Conservation (phyloP, 1,140 invertebrate species). For the Drosophila ercepeae region DNA sequence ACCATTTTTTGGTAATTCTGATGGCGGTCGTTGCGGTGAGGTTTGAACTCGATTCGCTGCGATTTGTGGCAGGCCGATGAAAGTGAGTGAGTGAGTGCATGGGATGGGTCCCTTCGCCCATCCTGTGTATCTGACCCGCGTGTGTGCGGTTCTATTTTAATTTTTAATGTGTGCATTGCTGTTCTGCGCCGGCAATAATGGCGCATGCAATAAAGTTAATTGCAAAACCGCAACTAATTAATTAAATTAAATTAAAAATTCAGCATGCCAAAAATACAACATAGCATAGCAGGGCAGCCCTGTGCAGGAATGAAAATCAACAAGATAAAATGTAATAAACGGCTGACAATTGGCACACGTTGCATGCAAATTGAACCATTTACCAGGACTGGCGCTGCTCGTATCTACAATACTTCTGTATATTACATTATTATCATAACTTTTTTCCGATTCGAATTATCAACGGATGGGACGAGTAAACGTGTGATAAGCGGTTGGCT, state of each 20-base stretch:
- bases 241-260: slow-evolving; percentile 84
- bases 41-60: slow-evolving; percentile 59
- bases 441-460: slow-evolving; percentile 58
- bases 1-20: slow-evolving; percentile 47
- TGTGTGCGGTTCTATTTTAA: slow-evolving; percentile 75
- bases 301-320: slow-evolving; percentile 71
- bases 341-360: slow-evolving; percentile 79
- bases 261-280: slow-evolving; percentile 76
- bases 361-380: slow-evolving; percentile 77
- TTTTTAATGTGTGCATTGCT: slow-evolving; percentile 75
- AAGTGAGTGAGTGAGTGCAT: slow-evolving; percentile 54
- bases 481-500: slow-evolving; percentile 12
- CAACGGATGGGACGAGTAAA: slow-evolving; percentile 8
- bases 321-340: slow-evolving; percentile 82
- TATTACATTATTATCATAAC: slow-evolving; percentile 48
- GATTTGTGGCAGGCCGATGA: slow-evolving; percentile 41
- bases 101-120: neutral
- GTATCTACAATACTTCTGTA: slow-evolving; percentile 15
- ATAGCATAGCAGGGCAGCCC: slow-evolving; percentile 2
- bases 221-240: slow-evolving; percentile 84
- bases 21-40: slow-evolving; percentile 59
- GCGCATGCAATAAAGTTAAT: slow-evolving; percentile 84
- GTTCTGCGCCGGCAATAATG: slow-evolving; percentile 67
- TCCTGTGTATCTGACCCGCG: slow-evolving; percentile 12
- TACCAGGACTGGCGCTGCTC: slow-evolving; percentile 31